Conservation (phyloP, 2,797 vertebrate genomes). For the Pantherophis alleghaniensis region DNA sequence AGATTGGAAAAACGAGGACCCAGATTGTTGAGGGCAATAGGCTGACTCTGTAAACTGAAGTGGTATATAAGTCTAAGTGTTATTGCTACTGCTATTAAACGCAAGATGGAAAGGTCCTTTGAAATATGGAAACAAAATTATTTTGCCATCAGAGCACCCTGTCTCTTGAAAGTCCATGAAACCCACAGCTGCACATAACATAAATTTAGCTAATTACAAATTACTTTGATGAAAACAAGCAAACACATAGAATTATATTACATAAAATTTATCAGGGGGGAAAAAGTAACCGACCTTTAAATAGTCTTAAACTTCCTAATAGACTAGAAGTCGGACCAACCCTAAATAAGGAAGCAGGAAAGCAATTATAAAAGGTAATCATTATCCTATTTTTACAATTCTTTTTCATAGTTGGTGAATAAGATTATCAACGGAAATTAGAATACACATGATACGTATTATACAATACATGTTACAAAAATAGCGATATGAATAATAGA, state of each 20-base stretch:
- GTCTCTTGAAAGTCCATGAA: not conserved
- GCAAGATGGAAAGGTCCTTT: not conserved
- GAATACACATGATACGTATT: not conserved
- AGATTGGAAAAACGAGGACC: not conserved
- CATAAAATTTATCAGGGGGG: not conserved
- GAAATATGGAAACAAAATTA: not conserved
- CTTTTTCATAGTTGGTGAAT: not conserved
- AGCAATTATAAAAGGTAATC: not conserved
- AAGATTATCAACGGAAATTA: not conserved
- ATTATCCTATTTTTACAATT: not conserved
- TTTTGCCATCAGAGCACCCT: not conserved
- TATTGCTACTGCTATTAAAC: too few relatives aligned
- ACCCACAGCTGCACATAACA: not conserved
- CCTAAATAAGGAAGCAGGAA: not conserved
- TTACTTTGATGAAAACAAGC: not conserved
- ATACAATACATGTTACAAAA: not conserved
- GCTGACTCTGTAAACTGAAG: not conserved
- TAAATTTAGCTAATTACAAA: not conserved
- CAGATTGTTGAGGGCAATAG: not conserved
- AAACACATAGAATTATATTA: not conserved
- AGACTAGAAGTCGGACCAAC: not conserved
- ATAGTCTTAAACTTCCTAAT: not conserved
- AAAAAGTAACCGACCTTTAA: not conserved
- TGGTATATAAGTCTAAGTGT: too few relatives aligned
- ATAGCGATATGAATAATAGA: not conserved